These are phyloP conservation scores for Euclidia mi DNA, from an alignment of 2,888 invertebrate genomes.

Conservation along the genomic window DNA sequence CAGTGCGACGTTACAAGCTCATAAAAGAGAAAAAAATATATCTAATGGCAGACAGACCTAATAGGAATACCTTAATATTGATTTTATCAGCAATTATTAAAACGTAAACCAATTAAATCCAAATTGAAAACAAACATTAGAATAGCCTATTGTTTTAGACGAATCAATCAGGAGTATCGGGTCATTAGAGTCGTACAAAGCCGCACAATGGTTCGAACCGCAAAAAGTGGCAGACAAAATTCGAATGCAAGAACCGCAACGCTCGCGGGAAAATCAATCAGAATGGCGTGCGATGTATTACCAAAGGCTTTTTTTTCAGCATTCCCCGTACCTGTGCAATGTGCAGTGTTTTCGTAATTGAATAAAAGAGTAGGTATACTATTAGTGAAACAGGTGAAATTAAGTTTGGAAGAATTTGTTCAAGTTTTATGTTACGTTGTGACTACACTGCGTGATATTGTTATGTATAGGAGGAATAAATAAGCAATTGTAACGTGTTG, in stretches of 20 bases:
- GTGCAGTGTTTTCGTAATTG: conserved; percentile 44
- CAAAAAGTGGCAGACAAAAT: conserved; percentile 62
- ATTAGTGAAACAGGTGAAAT: conserved; percentile 44
- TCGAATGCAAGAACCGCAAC: conserved; percentile 56
- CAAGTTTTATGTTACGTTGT: conserved; percentile 2
- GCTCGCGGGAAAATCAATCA: conserved; percentile 65
- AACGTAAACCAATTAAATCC: conserved; percentile 6
- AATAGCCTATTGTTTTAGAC: conserved; percentile 38
- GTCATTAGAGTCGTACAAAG: conserved; percentile 49
- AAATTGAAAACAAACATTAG: conserved; percentile 25
- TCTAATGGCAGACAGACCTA: no score
- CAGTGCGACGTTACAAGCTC: no score
- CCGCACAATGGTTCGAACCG: conserved; percentile 51
- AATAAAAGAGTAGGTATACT: conserved; percentile 51
- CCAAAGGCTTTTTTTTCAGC: conserved; percentile 36
- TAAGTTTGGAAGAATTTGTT: conserved; percentile 34
- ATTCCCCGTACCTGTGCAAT: conserved; percentile 30
- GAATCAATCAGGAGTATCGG: conserved; percentile 53
- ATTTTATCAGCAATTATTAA: no score
- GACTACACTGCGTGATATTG: not conserved
- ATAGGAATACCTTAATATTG: no score
- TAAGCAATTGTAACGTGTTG: no score
- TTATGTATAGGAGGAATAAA: no score
- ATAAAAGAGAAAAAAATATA: no score
- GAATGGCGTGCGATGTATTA: conserved; percentile 47